phyloP scores from a whole-genome alignment of 1,140 invertebrate species.

The Saccostrea echinata region DNA sequence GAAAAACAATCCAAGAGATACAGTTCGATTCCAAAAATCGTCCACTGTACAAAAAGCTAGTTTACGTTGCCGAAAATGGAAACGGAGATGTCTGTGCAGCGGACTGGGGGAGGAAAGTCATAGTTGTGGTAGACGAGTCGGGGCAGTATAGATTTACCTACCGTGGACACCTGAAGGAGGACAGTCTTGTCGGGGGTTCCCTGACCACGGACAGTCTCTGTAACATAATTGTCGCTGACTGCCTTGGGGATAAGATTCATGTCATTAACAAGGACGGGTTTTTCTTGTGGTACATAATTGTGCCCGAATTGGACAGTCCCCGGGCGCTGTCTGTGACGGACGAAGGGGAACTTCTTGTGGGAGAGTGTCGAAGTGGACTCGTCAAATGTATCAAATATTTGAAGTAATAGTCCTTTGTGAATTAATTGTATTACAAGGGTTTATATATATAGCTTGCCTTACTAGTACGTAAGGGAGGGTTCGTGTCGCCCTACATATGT shows the following conservation, averaged over 20 bases:
- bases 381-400: background rate
- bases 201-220: background rate
- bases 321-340: background rate
- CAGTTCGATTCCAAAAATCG: slow-evolving; percentile 7
- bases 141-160: background rate
- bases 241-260: background rate
- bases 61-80: background rate
- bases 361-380: background rate
- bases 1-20: background rate
- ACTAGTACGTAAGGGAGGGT: too few relatives aligned
- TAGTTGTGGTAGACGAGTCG: background rate
- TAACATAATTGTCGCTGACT: background rate
- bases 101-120: background rate
- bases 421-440: too few relatives aligned
- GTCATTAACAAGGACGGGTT: background rate
- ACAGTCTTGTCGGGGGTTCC: background rate
- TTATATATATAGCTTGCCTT: too few relatives aligned
- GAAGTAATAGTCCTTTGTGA: background rate
- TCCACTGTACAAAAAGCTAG: background rate
- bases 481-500: too few relatives aligned
- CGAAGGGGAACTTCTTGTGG: background rate
- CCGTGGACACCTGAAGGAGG: background rate
- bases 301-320: background rate
- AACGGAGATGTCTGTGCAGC: background rate
- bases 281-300: background rate